phyloP scores from a whole-genome alignment of 2,888 invertebrate genomes.

The Mythimna impura region DNA sequence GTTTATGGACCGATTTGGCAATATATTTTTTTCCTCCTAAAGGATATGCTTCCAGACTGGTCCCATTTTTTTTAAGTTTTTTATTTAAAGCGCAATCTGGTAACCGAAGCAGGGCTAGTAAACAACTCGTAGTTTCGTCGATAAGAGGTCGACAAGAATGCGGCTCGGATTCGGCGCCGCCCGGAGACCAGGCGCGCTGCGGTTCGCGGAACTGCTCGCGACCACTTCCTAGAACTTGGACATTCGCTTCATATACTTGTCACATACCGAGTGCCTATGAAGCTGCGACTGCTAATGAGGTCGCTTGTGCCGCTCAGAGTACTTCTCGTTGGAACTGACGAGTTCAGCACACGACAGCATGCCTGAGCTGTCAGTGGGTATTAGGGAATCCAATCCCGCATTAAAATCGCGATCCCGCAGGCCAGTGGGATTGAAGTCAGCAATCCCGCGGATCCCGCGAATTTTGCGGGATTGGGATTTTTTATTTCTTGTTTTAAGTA shows the following conservation, averaged over 20 bases:
- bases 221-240: slow-evolving; percentile 36
- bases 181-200: slow-evolving; percentile 9
- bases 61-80: too few relatives aligned
- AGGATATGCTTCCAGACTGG: too few relatives aligned
- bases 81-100: not conserved
- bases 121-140: not conserved
- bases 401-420: too few relatives aligned
- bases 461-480: too few relatives aligned
- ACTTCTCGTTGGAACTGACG: not conserved
- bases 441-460: too few relatives aligned
- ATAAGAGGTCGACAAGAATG: slow-evolving; percentile 35
- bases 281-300: slow-evolving; percentile 3
- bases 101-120: not conserved
- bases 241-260: slow-evolving; percentile 29
- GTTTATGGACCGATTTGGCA: too few relatives aligned
- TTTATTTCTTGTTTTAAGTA: too few relatives aligned
- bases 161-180: slow-evolving; percentile 35
- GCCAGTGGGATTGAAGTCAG: too few relatives aligned
- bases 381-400: too few relatives aligned
- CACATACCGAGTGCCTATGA: not conserved
- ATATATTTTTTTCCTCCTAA: too few relatives aligned
- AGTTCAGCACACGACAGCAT: not conserved
- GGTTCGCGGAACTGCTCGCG: slow-evolving; percentile 44
- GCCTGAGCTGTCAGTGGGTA: not conserved
- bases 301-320: not conserved